Evolutionary conservation across 2,888 invertebrate genomes (phyloP).

Genomic region (Catocala nupta): DNA sequence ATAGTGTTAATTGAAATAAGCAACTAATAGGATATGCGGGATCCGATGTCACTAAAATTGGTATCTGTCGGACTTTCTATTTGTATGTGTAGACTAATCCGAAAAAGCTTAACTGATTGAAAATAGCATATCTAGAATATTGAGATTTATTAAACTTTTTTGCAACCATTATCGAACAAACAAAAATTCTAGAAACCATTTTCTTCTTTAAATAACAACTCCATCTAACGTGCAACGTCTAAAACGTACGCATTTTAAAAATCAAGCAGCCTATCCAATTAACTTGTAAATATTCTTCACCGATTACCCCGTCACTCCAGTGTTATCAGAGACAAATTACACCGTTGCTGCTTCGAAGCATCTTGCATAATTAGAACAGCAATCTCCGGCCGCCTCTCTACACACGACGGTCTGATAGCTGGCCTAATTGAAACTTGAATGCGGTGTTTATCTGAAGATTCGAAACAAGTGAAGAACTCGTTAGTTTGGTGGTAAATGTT

Average conservation of each 20-base stretch:
- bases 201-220: too few species aligned
- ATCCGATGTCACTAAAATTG: too few species aligned
- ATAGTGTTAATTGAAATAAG: too few species aligned
- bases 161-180: too few species aligned
- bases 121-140: too few species aligned
- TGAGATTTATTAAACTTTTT: too few species aligned
- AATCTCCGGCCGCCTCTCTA: slow-evolving; percentile 68
- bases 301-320: slow-evolving; percentile 46
- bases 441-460: slow-evolving; percentile 60
- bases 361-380: slow-evolving; percentile 68
- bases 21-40: too few species aligned
- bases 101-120: too few species aligned
- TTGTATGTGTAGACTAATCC: too few species aligned
- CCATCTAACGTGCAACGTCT: too few species aligned
- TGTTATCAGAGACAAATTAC: slow-evolving; percentile 53
- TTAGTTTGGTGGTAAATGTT: slow-evolving; percentile 19
- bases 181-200: too few species aligned
- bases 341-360: slow-evolving; percentile 41
- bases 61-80: too few species aligned
- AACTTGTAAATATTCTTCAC: slow-evolving; percentile 49
- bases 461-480: slow-evolving; percentile 32
- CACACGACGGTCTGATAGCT: slow-evolving; percentile 61
- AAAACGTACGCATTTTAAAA: neutral
- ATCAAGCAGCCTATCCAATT: slow-evolving; percentile 37
- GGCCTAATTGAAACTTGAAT: slow-evolving; percentile 68